Evolutionary conservation across 2,797 vertebrate species (phyloP).

Genomic region (Lates japonicus): DNA sequence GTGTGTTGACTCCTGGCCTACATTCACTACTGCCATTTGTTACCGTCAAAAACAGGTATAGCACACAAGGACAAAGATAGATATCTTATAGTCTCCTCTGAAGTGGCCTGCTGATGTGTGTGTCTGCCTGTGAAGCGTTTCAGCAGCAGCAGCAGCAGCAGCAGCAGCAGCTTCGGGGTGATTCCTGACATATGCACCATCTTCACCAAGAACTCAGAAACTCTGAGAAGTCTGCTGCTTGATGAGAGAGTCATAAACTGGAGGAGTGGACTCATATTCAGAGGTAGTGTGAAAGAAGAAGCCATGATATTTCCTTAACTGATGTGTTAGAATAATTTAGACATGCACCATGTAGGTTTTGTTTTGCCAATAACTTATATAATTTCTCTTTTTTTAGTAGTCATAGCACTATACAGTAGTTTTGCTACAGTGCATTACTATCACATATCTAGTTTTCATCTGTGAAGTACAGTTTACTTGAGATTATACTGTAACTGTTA

Average conservation of each 20-base stretch:
- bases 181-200: conserved; percentile 55
- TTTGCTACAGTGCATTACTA: not conserved
- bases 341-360: not conserved
- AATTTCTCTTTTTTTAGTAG: not conserved
- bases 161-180: conserved; percentile 30
- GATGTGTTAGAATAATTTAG: not conserved
- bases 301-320: not conserved
- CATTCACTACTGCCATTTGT: conserved; percentile 72
- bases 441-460: not conserved
- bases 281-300: conserved; percentile 22
- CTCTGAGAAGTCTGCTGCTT: conserved; percentile 41
- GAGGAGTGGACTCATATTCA: conserved; percentile 26
- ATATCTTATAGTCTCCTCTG: conserved; percentile 38
- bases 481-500: not conserved
- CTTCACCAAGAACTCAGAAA: conserved; percentile 35
- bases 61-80: conserved; percentile 49
- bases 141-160: conserved; percentile 51
- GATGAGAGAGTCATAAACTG: conserved; percentile 32
- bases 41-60: conserved; percentile 66
- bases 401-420: not conserved
- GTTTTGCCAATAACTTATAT: not conserved
- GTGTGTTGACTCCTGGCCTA: conserved; percentile 76
- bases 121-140: conserved; percentile 54
- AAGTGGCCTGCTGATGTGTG: conserved; percentile 48
- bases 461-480: too few species aligned